phyloP scores from a whole-genome alignment of 2,113 vertebrate species.

The Chauna torquata region DNA sequence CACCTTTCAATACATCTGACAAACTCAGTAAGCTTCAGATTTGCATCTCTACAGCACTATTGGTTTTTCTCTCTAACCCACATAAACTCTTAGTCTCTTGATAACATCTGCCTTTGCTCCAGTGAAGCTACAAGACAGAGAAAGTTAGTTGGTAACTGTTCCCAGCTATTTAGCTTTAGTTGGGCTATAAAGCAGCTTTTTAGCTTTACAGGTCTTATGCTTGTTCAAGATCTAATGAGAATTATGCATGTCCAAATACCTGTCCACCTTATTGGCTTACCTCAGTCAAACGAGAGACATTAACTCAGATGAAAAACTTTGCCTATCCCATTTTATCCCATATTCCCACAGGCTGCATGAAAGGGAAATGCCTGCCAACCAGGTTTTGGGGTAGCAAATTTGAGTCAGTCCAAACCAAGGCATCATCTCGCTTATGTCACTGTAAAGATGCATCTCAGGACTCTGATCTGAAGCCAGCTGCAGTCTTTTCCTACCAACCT shows the following conservation, averaged over 20 bases:
- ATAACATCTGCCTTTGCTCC: not conserved
- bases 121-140: not conserved
- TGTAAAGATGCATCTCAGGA: not conserved
- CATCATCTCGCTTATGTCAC: not conserved
- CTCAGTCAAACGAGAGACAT: not conserved
- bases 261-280: not conserved
- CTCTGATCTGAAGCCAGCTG: not conserved
- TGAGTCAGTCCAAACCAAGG: not conserved
- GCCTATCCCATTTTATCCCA: not conserved
- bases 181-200: not conserved
- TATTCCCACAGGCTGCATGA: not conserved
- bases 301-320: not conserved
- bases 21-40: not conserved
- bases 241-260: accelerated
- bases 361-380: not conserved
- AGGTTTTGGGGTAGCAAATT: not conserved
- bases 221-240: not conserved
- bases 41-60: not conserved
- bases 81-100: not conserved
- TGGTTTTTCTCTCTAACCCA: not conserved
- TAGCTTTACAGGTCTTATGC: not conserved
- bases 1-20: not conserved
- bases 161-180: accelerated
- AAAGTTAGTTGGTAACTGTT: not conserved
- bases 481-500: not conserved